A percentile compares a stretch with the other conserved stretches of the same genome.
Evolutionary conservation across 2,888 invertebrate species (phyloP).

Genomic region (Orgyia antiqua): DNA sequence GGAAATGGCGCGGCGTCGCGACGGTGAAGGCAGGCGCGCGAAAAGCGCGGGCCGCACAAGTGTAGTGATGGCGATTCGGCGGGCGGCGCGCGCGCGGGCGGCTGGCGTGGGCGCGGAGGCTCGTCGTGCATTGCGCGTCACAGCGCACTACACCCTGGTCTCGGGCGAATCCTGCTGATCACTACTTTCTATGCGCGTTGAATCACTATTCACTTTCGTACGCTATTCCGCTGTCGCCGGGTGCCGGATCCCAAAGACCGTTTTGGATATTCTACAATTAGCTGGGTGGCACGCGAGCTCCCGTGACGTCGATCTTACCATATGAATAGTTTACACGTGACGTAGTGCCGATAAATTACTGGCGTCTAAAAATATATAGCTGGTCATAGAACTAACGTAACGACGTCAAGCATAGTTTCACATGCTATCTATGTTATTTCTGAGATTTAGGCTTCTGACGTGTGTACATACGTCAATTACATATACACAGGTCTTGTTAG

Average conservation of each 20-base stretch:
- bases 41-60: conserved; percentile 69
- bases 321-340: conserved; percentile 57
- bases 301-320: conserved; percentile 62
- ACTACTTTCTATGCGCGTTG: conserved; percentile 43
- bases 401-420: conserved; percentile 29
- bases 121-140: conserved; percentile 20
- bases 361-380: conserved; percentile 56
- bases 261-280: conserved; percentile 73
- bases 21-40: conserved; percentile 69
- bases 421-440: conserved; percentile 27
- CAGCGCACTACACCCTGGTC: too few relatives aligned
- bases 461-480: conserved; percentile 6
- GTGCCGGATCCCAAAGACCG: conserved; percentile 53
- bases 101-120: conserved; percentile 21
- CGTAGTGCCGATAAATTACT: conserved; percentile 63
- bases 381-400: conserved; percentile 54
- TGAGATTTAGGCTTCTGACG: conserved; percentile 28
- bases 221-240: conserved; percentile 35
- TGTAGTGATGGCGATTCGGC: conserved; percentile 54
- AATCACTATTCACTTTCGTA: conserved; percentile 62
- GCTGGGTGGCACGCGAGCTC: conserved; percentile 58
- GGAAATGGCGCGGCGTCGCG: conserved; percentile 76
- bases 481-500: conserved; percentile 6
- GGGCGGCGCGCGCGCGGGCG: conserved; percentile 47
- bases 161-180: too few relatives aligned